Conservation (phyloP, 2,797 vertebrate species). For the Liasis olivaceus region DNA sequence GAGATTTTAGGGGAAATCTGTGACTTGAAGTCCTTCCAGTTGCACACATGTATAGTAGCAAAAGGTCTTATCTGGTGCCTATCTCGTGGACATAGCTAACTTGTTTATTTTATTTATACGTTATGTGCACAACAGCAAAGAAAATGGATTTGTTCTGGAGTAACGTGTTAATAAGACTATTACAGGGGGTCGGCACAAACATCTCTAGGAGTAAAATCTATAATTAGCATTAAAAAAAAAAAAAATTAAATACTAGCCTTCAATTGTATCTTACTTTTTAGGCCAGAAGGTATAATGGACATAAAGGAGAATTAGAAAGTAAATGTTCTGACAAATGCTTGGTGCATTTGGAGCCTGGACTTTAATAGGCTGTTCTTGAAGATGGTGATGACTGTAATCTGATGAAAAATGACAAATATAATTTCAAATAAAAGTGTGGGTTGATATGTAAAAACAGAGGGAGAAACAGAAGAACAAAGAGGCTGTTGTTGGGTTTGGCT, state of each 20-base stretch:
- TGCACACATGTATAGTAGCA: background rate
- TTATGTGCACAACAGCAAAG: background rate
- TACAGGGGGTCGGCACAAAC: background rate
- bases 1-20: background rate
- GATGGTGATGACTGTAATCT: constrained; percentile 1
- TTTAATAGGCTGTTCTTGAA: constrained; percentile 4
- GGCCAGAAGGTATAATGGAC: background rate
- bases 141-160: background rate
- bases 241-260: background rate
- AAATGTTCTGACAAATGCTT: constrained; percentile 28
- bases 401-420: constrained; percentile 36
- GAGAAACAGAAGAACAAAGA: constrained; percentile 32
- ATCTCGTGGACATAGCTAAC: background rate
- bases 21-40: background rate
- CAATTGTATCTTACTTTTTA: background rate
- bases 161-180: background rate
- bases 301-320: constrained; percentile 19
- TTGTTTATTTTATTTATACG: background rate
- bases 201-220: background rate
- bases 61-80: background rate
- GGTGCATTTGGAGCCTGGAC: background rate
- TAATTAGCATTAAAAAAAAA: background rate
- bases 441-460: constrained; percentile 27
- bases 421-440: constrained; percentile 35
- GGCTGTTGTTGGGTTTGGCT: constrained; percentile 12